Conservation (phyloP, 2,888 invertebrate species). For the Diogma glabrata region DNA sequence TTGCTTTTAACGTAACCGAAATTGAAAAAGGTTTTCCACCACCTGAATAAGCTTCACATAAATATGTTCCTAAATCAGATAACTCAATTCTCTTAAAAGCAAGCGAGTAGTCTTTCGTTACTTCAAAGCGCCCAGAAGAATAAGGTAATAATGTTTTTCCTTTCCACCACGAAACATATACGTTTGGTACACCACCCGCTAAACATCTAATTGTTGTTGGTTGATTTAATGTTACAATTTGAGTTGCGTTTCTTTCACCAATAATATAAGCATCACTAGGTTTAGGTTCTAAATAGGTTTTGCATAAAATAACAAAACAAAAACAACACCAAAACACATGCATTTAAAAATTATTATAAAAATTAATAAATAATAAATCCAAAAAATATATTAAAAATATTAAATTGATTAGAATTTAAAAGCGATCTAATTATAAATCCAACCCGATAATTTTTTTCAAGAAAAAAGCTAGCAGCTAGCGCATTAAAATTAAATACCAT, state of each 20-base stretch:
- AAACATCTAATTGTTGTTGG: conserved; percentile 65
- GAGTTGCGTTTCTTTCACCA: conserved; percentile 49
- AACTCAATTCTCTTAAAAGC: conserved; percentile 58
- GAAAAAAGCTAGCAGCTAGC: no score
- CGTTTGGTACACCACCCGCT: conserved; percentile 70
- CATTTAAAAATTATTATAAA: no score
- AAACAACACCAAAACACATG: no score
- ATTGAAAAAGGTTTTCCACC: conserved; percentile 63
- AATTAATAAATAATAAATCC: no score
- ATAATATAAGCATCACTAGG: conserved; percentile 47
- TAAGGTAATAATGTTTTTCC: conserved; percentile 64
- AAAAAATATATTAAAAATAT: no score
- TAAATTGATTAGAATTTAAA: no score
- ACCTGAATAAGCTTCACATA: conserved; percentile 83
- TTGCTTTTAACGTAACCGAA: conserved; percentile 59
- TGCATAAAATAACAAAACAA: no score
- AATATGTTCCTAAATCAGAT: conserved; percentile 71
- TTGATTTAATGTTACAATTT: conserved; percentile 58
- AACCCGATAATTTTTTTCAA: no score
- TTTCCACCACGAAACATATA: conserved; percentile 76
- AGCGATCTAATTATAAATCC: no score
- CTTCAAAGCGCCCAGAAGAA: conserved; percentile 42
- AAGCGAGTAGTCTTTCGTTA: conserved; percentile 60
- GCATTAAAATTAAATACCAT: no score
- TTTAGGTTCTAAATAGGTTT: conserved; percentile 26